Evolutionary conservation across 1,140 invertebrate species (phyloP), one percentile per base, ranked within the genome.

Genomic region (Drosophila virilis): DNA sequence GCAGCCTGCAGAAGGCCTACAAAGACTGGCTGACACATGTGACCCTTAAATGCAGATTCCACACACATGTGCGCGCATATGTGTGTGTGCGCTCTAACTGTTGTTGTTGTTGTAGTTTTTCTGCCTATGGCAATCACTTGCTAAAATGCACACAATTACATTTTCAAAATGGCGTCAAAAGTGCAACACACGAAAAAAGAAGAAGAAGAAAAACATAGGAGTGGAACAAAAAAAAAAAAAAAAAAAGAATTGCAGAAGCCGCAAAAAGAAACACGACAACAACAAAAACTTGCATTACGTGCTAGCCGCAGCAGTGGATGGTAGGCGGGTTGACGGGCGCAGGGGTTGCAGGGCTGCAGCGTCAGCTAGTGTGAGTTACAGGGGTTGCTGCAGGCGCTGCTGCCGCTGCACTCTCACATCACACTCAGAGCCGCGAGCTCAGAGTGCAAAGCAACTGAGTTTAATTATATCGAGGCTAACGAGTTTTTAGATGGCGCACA

Each of bases 401-500:
- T 32, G 65, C 8, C 17, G 37, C 62, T 74, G 65, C 67, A 70
- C 67, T 70, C 65, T 48, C 50, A 13, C 59, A 40, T 10, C 48
- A 22, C 73, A 64, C 66, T 70, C 72, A 64, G 52, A 45, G 54
- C 8, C 57, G 48, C 40, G 37, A 58, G 43, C n/a, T 60, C 62
- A 59, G 69, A 66, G 61, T 52, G 68, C 52, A 40, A 51, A 66
- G 38, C 45, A 60, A 51, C 82, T 88, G 83, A 88, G 83, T 79
- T 89, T 83, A 88, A 88, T 88, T 88, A 88, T 83, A 78, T 75
- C 80, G 76, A 70, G 67, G 84, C 82, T 86, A 88, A 85, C 83
- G 78, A 88, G 88, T 79, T 73, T 73, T 62, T 76, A 61, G 68
- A 67, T 72, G 62, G 69, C 70, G 74, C 64, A 77, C 50, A 69